Evolutionary conservation across 2,888 invertebrate species (phyloP).

Genomic region (Sphinx pinastri): DNA sequence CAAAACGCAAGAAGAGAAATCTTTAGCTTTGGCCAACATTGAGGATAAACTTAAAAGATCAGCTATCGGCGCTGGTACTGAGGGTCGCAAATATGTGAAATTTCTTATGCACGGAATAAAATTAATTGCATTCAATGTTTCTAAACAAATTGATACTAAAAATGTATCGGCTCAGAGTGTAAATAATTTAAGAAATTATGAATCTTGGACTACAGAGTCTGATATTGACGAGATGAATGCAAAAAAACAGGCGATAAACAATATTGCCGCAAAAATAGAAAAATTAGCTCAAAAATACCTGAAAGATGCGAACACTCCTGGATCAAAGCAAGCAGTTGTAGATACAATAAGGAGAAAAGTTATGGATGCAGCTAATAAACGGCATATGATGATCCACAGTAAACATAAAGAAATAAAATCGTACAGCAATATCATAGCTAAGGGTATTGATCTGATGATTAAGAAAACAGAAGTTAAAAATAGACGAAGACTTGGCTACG

Average conservation of each 20-base stretch:
- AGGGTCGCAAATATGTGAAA: conserved; percentile 53
- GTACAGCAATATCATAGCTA: conserved; percentile 45
- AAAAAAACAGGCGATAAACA: conserved; percentile 37
- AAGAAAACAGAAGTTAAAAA: conserved; percentile 34
- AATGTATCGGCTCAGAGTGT: not conserved
- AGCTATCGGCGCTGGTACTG: conserved; percentile 44
- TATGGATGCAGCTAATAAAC: conserved; percentile 39
- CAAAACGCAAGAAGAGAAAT: conserved; percentile 39
- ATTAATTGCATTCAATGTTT: conserved; percentile 39
- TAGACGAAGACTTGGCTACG: conserved; percentile 35
- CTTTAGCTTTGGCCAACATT: conserved; percentile 43
- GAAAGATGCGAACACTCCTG: conserved; percentile 40
- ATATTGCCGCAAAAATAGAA: conserved; percentile 52
- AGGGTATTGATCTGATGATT: conserved; percentile 44
- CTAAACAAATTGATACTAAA: conserved; percentile 12
- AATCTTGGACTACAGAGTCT: not conserved
- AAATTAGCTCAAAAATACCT: conserved; percentile 44
- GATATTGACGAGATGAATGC: conserved; percentile 30
- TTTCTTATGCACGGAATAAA: conserved; percentile 63
- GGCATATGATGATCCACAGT: conserved; percentile 38
- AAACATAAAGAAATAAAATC: conserved; percentile 44
- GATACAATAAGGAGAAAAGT: conserved; percentile 45
- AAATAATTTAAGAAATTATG: not conserved
- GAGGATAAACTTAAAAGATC: conserved; percentile 51
- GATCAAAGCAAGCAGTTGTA: conserved; percentile 45